phyloP scores from a whole-genome alignment of 2,113 vertebrate genomes.

The Stigmatopora nigra region DNA sequence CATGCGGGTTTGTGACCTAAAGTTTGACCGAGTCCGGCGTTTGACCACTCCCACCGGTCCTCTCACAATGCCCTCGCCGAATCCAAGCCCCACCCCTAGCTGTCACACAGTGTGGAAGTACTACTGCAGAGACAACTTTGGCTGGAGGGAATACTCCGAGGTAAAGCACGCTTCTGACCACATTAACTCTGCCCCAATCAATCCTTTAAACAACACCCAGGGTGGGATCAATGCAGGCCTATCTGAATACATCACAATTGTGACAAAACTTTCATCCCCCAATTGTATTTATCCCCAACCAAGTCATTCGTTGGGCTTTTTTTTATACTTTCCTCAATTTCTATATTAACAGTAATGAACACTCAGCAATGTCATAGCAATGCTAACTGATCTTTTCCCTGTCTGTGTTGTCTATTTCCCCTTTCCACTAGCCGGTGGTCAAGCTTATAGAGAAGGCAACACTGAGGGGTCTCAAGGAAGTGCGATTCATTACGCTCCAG shows the following conservation, averaged over 20 bases:
- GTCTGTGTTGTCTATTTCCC: background rate
- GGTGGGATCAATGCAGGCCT: slow-evolving; percentile 32
- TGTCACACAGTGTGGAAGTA: slow-evolving; percentile 94
- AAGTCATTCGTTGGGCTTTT: slow-evolving; percentile 5
- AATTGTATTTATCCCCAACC: slow-evolving; percentile 20
- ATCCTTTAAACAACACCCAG: slow-evolving; percentile 23
- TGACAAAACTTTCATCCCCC: slow-evolving; percentile 4
- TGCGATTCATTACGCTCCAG: slow-evolving; percentile 93
- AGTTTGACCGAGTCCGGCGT: slow-evolving; percentile 88
- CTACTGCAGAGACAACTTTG: slow-evolving; percentile 98
- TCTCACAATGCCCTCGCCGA: slow-evolving; percentile 62
- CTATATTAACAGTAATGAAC: background rate
- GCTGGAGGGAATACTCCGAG: slow-evolving; percentile 98
- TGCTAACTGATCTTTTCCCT: background rate
- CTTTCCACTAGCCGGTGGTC: slow-evolving; percentile 78
- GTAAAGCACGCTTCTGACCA: slow-evolving; percentile 61
- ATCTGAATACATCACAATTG: slow-evolving; percentile 2
- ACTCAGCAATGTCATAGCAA: background rate
- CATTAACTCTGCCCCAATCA: slow-evolving; percentile 26
- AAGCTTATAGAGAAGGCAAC: slow-evolving; percentile 90
- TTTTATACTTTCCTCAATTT: background rate
- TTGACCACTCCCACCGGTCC: slow-evolving; percentile 80
- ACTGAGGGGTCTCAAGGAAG: slow-evolving; percentile 86
- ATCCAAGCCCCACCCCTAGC: slow-evolving; percentile 71
- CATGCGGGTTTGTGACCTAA: slow-evolving; percentile 83